These are phyloP conservation scores for Rhynchonema sp. DNA, from an alignment of 2,888 invertebrate species.

Conservation along the genomic window DNA sequence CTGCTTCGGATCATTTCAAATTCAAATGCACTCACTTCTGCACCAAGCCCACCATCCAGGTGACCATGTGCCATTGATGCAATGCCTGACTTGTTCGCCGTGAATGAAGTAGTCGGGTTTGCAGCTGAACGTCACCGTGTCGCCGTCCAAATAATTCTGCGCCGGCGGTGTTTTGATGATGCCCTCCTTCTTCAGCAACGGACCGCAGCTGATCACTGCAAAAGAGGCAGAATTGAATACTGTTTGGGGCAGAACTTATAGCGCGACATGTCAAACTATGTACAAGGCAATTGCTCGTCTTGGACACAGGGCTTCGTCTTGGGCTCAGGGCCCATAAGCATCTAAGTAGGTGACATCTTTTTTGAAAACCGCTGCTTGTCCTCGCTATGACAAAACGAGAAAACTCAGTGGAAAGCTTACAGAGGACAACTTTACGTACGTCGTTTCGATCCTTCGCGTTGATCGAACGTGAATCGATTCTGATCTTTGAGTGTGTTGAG, in stretches of 20 bases:
- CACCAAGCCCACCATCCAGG: constrained; percentile 20
- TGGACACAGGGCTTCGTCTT: no score
- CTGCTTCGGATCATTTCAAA: no score
- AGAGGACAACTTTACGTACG: no score
- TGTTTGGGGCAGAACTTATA: no score
- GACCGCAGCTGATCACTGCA: constrained; percentile 18
- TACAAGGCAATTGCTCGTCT: no score
- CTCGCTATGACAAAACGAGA: no score
- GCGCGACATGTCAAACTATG: no score
- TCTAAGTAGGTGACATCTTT: no score
- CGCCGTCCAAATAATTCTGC: constrained; percentile 18
- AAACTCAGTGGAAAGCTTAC: no score
- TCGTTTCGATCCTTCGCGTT: constrained; percentile 11
- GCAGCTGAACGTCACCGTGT: constrained; percentile 14
- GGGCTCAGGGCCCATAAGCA: no score
- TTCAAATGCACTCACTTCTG: constrained; percentile 8
- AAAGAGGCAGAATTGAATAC: no score
- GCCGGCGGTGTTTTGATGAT: constrained; percentile 16
- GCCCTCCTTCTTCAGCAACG: constrained; percentile 16
- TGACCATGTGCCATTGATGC: constrained; percentile 17
- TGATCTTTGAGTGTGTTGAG: constrained; percentile 5
- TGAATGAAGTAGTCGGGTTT: constrained; percentile 19
- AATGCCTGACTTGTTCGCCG: constrained; percentile 14
- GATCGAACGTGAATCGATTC: constrained; percentile 10
- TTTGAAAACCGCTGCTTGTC: no score